A percentile compares a stretch with the other conserved stretches of the same genome.
Conservation (phyloP, 2,113 vertebrate genomes). For the Pungitius pungitius region DNA sequence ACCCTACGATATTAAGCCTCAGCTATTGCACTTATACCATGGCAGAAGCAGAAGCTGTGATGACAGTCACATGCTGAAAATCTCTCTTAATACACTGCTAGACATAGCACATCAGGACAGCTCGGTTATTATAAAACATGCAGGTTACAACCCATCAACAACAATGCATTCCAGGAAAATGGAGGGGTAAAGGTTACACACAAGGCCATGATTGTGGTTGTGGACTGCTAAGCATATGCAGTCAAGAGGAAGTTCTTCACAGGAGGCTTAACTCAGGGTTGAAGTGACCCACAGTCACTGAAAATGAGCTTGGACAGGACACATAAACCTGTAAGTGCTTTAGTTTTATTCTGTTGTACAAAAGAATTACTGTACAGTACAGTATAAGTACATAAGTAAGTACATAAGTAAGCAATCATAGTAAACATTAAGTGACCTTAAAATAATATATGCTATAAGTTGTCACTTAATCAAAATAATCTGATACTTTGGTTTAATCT, state of each 20-base stretch:
- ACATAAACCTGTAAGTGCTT: background rate
- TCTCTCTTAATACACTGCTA: background rate
- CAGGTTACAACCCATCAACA: slow-evolving; percentile 13
- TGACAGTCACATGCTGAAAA: slow-evolving; percentile 5
- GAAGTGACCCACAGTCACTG: background rate
- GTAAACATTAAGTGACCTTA: background rate
- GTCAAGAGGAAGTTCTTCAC: slow-evolving; percentile 1
- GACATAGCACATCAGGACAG: background rate
- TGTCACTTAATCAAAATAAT: too few relatives aligned
- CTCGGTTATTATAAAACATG: background rate
- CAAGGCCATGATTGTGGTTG: slow-evolving; percentile 20
- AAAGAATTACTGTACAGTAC: background rate
- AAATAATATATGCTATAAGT: too few relatives aligned
- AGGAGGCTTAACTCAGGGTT: slow-evolving; percentile 10
- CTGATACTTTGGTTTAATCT: background rate
- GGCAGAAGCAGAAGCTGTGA: slow-evolving; percentile 6
- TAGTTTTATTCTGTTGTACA: background rate
- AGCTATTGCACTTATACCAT: slow-evolving; percentile 3
- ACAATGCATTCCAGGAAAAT: background rate
- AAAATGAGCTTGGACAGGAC: background rate
- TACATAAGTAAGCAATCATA: background rate
- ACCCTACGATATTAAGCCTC: background rate
- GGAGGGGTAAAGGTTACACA: background rate
- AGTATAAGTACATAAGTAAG: background rate
- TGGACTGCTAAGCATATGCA: slow-evolving; percentile 15